Percentiles rank a stretch among this genome's conserved stretches.
phyloP scores from a whole-genome alignment of 1,140 invertebrate genomes.

The Musca domestica region DNA sequence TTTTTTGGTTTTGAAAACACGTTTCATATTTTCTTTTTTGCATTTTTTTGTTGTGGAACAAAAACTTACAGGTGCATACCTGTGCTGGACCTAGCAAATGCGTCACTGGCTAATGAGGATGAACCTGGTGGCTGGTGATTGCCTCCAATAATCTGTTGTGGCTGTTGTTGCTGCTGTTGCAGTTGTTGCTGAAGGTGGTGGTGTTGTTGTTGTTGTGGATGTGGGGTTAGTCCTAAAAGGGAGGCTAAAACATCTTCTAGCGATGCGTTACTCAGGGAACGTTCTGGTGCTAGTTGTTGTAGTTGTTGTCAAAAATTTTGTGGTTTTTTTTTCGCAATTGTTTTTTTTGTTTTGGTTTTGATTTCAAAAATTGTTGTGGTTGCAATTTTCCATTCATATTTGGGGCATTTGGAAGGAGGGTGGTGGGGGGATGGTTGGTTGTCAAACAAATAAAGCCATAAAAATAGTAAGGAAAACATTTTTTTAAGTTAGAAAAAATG shows the following conservation, averaged over 20 bases:
- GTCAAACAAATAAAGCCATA: too few relatives aligned
- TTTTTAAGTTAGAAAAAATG: too few relatives aligned
- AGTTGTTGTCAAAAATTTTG: not conserved
- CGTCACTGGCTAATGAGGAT: conserved; percentile 32
- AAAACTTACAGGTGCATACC: conserved; percentile 68
- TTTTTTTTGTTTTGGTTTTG: conserved; percentile 15
- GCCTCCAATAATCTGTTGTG: not conserved
- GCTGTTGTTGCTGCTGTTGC: conserved; percentile 12
- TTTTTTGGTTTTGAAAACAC: not conserved
- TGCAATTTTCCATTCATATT: too few relatives aligned
- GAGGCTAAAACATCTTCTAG: conserved; percentile 91
- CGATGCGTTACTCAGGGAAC: conserved; percentile 77
- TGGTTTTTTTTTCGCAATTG: conserved; percentile 12
- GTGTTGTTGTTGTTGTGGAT: conserved; percentile 48
- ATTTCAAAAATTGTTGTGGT: too few relatives aligned
- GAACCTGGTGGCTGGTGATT: not conserved
- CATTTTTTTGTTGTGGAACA: conserved; percentile 38
- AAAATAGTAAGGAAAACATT: too few relatives aligned
- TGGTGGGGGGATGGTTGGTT: too few relatives aligned
- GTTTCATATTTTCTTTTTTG: not conserved
- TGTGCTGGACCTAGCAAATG: conserved; percentile 45
- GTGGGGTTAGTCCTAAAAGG: conserved; percentile 72
- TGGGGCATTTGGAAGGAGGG: too few relatives aligned
- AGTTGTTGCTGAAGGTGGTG: conserved; percentile 59
- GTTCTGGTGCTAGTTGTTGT: conserved; percentile 41